These are phyloP conservation scores for Chloroceryle amazona DNA, from an alignment of 2,797 vertebrate genomes.

Conservation along the genomic window DNA sequence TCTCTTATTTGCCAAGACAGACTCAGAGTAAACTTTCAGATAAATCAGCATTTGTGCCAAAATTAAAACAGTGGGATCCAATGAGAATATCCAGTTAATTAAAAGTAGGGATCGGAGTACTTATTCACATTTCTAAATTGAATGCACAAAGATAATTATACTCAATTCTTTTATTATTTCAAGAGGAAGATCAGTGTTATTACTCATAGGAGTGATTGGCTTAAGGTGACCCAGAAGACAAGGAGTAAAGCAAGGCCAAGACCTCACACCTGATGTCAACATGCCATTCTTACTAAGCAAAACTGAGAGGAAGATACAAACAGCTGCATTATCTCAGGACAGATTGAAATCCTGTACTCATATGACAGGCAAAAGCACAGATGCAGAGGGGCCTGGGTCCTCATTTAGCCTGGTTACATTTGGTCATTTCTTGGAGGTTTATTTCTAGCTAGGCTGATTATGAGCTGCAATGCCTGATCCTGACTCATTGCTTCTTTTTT, in stretches of 20 bases:
- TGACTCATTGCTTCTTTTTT: conserved; percentile 43
- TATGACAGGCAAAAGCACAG: neutral
- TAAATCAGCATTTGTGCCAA: neutral
- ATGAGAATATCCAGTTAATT: neutral
- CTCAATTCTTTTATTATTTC: neutral
- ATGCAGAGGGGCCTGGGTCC: neutral
- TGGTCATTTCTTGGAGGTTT: neutral
- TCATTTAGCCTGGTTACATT: neutral
- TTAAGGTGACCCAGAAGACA: neutral
- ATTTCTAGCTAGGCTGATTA: neutral
- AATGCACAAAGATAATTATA: neutral
- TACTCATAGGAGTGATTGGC: neutral
- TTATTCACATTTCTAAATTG: neutral
- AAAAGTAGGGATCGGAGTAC: neutral
- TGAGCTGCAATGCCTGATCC: neutral
- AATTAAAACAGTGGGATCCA: neutral
- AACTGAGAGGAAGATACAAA: neutral
- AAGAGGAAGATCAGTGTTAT: neutral
- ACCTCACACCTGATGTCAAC: neutral
- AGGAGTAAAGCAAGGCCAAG: neutral
- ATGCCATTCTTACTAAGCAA: neutral
- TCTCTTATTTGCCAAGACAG: neutral
- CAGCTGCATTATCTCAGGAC: neutral
- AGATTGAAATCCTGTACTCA: neutral
- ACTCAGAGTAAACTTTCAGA: neutral